phyloP scores from a whole-genome alignment of 2,888 invertebrate species.

The Eristalis intricaria region DNA sequence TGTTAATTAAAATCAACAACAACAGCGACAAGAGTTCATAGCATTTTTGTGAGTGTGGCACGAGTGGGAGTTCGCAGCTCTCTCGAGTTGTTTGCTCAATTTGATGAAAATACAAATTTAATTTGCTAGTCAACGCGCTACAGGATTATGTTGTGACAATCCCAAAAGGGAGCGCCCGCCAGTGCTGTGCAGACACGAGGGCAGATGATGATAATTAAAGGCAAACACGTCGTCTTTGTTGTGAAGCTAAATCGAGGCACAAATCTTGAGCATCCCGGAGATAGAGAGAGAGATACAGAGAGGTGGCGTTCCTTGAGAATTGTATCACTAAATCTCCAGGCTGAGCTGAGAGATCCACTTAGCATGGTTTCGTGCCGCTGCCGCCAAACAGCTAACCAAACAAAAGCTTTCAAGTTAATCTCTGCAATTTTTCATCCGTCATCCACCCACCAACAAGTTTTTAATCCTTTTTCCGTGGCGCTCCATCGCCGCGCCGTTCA shows the following conservation, averaged over 20 bases:
- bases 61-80: conserved; percentile 42
- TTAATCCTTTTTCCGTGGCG: conserved; percentile 60
- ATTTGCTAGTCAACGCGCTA: conserved; percentile 41
- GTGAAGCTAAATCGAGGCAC: neutral
- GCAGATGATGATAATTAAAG: conserved; percentile 57
- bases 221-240: conserved; percentile 43
- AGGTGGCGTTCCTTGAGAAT: neutral
- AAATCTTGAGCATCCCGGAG: neutral
- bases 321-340: conserved; percentile 46
- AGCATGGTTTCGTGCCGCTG: conserved; percentile 1
- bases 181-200: neutral
- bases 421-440: conserved; percentile 50
- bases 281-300: neutral
- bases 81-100: conserved; percentile 46
- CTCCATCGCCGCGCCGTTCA: conserved; percentile 20
- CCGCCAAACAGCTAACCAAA: conserved; percentile 39
- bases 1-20: conserved; percentile 66
- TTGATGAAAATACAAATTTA: conserved; percentile 64
- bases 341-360: conserved; percentile 52
- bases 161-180: neutral
- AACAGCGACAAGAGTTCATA: conserved; percentile 23
- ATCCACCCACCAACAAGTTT: conserved; percentile 39
- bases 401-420: conserved; percentile 68
- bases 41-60: conserved; percentile 28
- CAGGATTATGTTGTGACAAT: conserved; percentile 53